Conservation (phyloP, 1,140 invertebrate species). For the Limonius californicus region DNA sequence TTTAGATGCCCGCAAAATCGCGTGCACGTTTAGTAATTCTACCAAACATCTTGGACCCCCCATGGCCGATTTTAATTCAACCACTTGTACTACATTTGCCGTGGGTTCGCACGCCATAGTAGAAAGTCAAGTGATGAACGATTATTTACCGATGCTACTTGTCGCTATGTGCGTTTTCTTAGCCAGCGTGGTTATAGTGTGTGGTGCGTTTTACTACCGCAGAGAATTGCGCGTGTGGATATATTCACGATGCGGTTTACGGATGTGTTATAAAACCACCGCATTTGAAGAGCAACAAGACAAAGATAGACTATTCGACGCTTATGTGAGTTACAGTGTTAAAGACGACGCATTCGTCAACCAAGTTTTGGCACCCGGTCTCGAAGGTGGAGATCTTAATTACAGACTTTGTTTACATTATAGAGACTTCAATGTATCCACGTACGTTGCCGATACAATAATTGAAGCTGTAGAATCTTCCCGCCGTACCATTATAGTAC, state of each 20-base stretch:
- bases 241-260: conserved; percentile 78
- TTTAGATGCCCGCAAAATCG: conserved; percentile 63
- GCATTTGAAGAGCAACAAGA: conserved; percentile 72
- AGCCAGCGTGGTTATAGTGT: conserved; percentile 65
- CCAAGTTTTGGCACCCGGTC: conserved; percentile 75
- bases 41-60: conserved; percentile 57
- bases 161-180: conserved; percentile 71
- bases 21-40: conserved; percentile 64
- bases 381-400: conserved; percentile 70
- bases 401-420: conserved; percentile 84
- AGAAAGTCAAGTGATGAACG: conserved; percentile 72
- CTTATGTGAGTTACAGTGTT: conserved; percentile 86
- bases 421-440: conserved; percentile 77
- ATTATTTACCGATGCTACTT: conserved; percentile 72
- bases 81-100: conserved; percentile 61
- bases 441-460: conserved; percentile 83
- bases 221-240: conserved; percentile 82
- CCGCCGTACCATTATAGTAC: conserved; percentile 81
- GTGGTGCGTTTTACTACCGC: conserved; percentile 74
- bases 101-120: conserved; percentile 63
- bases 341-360: conserved; percentile 87
- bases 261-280: conserved; percentile 77
- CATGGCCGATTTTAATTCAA: conserved; percentile 64
- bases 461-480: conserved; percentile 87
- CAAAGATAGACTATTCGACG: conserved; percentile 82